Conservation (phyloP, 2,113 vertebrate species). For the Saiga tatarica region DNA sequence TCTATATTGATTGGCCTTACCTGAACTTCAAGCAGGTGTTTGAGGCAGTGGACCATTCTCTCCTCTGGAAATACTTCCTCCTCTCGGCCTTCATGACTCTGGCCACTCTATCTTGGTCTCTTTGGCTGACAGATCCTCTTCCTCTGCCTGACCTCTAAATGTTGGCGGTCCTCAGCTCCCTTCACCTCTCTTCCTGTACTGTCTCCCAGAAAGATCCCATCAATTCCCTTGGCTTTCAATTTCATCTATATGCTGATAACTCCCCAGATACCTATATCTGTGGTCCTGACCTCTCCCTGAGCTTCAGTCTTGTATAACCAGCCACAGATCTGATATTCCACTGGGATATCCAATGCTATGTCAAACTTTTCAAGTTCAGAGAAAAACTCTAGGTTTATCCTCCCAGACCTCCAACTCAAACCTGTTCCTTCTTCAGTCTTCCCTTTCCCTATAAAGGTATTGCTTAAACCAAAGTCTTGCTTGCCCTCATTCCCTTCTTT, state of each 20-base stretch:
- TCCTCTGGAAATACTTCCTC: neutral
- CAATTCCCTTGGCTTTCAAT: neutral
- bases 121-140: neutral
- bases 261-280: neutral
- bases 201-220: neutral
- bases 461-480: neutral
- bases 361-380: slow-evolving; percentile 10
- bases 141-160: neutral
- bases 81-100: neutral
- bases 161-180: neutral
- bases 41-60: neutral
- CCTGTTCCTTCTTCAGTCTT: neutral
- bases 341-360: neutral
- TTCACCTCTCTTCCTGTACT: neutral
- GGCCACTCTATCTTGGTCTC: neutral
- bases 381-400: slow-evolving; percentile 24
- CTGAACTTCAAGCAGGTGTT: neutral
- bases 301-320: neutral
- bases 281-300: neutral
- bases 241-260: neutral
- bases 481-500: neutral
- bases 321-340: neutral
- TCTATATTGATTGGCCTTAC: neutral
- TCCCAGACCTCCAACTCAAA: neutral
- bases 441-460: neutral